Base-by-base conservation (phyloP, 2,113 vertebrate species). In the Salminus brasiliensis region DNA sequence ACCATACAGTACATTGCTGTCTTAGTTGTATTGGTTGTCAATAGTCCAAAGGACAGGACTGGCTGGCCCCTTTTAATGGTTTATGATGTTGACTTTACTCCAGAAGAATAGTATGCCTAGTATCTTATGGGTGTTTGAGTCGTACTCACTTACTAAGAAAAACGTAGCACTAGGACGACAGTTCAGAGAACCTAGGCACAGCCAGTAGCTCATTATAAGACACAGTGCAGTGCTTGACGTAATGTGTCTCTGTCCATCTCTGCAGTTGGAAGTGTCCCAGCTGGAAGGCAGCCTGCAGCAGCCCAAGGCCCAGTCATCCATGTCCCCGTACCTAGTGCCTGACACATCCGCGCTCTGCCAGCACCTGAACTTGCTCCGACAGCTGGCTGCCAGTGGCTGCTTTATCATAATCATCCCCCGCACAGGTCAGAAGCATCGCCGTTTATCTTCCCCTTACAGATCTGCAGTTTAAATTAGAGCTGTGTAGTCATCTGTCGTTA, bases 391-490 rank as follows among this genome's bases (percentile, higher is more conserved):
- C 78, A 98, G 97, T 0, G 95, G 97, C 80, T 95, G 97, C 85
- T 99, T 98, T 92, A 98, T 99, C 43, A 91, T 99, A 91, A 97
- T 99, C 93, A 99, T 98, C 89, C 97, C 97, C 0, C 93, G 96
- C 76, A 97, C 96, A 90, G 97, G 97, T 99, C 73, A 45, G 88
- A 66, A 32, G 30, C 6, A 34, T 59, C 3, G 52, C 0, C 27
- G 49, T 4, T 70, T 67, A 11, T 70, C 6, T 70, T 21, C 65
- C 47, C 0, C 13, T 27, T 3, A 10, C n/a, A 15, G 9, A 32
- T 76, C 23, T 63, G 41, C 27, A 11, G 16, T 10, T 53, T 29
- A 18, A 52, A 34, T 34, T 71, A 21, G 1, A 18, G 49, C 1
- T 25, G 15, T 47, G 30, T 21, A 49, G 69, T 8, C 45, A 30